Evolutionary conservation across 2,888 invertebrate species (phyloP), one percentile per base, ranked within the genome.

Genomic region (Eilema caniola): DNA sequence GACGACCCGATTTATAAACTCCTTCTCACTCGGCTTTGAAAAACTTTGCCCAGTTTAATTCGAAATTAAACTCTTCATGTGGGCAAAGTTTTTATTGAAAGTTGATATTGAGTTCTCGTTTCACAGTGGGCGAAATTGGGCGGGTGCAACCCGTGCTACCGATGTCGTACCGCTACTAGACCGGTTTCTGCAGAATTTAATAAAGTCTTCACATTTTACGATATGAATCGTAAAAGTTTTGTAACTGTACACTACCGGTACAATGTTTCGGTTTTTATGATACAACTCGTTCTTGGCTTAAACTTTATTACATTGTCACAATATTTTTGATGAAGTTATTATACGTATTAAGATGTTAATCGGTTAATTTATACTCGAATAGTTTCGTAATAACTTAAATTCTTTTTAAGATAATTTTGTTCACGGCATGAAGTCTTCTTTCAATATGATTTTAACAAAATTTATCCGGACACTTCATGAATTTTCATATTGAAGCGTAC

Each of bases 171-270:
- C 53, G 70, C 61, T 63, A 41, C 33, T 56, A 68, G 73, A 86
- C 87, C 78, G 83, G 86, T 87, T 83, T 79, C 72, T 81, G 81
- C 83, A 82, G 85, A 88, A 87, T 89, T 91, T 89, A 90, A 92
- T 92, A 91, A 91, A 91, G 90, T 83, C 88, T 76, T 86, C 81
- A 73, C 72, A 74, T 83, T 92, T 91, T 89, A 90, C 87, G 88
- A 85, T 86, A 79, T 75, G 76, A 83, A 85, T 89, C 89, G 88
- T 92, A 90, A 91, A 91, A 88, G 79, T 86, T 84, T 86, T 85
- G 83, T 84, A 82, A 81, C 82, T 78, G 73, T 69, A 66, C 69
- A 67, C 68, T 64, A 70, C 66, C 70, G 73, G 73, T 88, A 85
- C 88, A 88, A 88, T 85, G 82, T 85, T 81, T 79, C 76, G 71